phyloP scores from a whole-genome alignment of 2,113 vertebrate species.

The Rousettus leschenaultii region DNA sequence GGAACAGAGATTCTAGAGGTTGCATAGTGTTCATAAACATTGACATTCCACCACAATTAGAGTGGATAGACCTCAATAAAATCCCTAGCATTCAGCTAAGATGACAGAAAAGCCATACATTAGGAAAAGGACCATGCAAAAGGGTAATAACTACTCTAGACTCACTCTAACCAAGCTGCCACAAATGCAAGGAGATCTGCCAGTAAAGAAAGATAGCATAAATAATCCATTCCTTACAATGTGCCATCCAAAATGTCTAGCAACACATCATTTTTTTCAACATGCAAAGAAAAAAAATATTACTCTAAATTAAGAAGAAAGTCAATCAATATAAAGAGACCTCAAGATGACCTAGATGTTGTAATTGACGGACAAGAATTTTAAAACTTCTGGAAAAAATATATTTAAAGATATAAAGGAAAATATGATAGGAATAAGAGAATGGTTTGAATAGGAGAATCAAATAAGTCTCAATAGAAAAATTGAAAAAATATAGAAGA shows the following conservation, averaged over 20 bases:
- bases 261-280: not conserved
- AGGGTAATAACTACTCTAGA: not conserved
- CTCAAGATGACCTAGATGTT: not conserved
- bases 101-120: not conserved
- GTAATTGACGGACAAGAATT: not conserved
- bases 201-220: not conserved
- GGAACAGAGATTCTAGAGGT: not conserved
- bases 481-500: slow-evolving; percentile 18
- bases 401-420: slow-evolving; percentile 14
- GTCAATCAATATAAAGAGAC: not conserved
- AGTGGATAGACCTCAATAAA: not conserved
- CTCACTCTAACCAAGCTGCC: not conserved
- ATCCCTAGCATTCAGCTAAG: not conserved
- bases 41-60: not conserved
- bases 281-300: not conserved
- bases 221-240: not conserved
- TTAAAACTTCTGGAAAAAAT: slow-evolving; percentile 2
- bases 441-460: not conserved
- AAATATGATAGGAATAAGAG: slow-evolving; percentile 9
- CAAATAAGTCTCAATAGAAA: not conserved
- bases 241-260: not conserved
- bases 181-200: not conserved
- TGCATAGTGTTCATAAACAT: not conserved
- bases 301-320: not conserved
- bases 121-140: not conserved